Evolutionary conservation across 2,888 invertebrate genomes (phyloP).

Genomic region (Drosophila kambysellisi): DNA sequence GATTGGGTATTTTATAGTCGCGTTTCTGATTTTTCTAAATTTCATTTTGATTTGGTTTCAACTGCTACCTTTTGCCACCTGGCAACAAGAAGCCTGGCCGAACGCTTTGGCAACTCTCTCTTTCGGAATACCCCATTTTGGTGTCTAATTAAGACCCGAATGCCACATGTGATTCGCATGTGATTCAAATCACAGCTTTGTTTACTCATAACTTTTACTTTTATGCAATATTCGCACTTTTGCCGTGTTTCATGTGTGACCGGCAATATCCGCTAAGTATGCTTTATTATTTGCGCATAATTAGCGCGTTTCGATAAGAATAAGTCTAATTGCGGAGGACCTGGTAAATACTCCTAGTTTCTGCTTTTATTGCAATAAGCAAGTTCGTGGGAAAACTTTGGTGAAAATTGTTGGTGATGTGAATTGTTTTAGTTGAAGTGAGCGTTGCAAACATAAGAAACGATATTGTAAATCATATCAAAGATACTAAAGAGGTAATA

Average conservation of each 20-base stretch:
- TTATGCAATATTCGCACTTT: conserved; percentile 63
- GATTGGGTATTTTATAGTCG: conserved; percentile 7
- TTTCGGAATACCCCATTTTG: conserved; percentile 35
- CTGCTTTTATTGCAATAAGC: conserved; percentile 39
- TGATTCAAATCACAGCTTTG: conserved; percentile 35
- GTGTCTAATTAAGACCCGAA: conserved; percentile 57
- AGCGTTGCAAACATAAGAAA: background rate
- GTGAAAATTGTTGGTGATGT: background rate
- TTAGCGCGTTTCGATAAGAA: conserved; percentile 68
- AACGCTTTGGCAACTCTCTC: conserved; percentile 39
- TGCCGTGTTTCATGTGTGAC: conserved; percentile 28
- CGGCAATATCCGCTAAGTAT: conserved; percentile 37
- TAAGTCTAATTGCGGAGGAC: conserved; percentile 46
- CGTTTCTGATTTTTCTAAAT: background rate
- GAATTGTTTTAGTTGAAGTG: background rate
- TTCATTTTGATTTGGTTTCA: conserved; percentile 14
- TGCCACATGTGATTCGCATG: conserved; percentile 33
- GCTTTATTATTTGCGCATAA: conserved; percentile 70
- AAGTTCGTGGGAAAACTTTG: conserved; percentile 26
- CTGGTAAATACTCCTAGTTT: conserved; percentile 29
- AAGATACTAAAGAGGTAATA: background rate
- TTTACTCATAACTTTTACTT: conserved; percentile 44
- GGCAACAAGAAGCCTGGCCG: conserved; percentile 23
- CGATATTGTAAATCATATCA: background rate
- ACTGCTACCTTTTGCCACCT: conserved; percentile 28